These are phyloP conservation scores for Pyrgus malvae DNA, from an alignment of 2,888 invertebrate genomes.

Conservation along the genomic window DNA sequence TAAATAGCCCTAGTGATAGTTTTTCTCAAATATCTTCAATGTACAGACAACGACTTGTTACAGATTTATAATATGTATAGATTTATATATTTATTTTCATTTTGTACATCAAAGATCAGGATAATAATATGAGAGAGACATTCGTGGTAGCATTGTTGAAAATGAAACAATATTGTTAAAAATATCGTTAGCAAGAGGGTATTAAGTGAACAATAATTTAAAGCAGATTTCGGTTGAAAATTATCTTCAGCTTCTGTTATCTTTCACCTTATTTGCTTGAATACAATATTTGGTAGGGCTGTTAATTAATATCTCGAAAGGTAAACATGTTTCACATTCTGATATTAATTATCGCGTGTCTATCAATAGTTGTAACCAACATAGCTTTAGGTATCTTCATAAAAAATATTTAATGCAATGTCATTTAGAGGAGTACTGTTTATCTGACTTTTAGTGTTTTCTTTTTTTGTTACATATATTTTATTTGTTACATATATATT, in stretches of 20 bases:
- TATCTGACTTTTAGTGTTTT: neutral
- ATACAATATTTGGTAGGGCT: neutral
- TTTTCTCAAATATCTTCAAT: too few species aligned
- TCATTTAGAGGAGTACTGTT: neutral
- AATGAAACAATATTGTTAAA: neutral
- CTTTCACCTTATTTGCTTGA: slow-evolving; percentile 5
- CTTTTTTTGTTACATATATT: neutral
- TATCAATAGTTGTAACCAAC: neutral
- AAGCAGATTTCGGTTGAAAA: neutral
- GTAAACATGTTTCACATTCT: slow-evolving; percentile 3
- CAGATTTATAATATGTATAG: too few species aligned
- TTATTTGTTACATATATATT: too few species aligned
- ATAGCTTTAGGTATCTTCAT: too few species aligned
- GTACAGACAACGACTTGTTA: too few species aligned
- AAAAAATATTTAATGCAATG: neutral
- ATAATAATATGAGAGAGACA: too few species aligned
- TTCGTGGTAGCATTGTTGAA: too few species aligned
- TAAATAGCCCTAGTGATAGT: too few species aligned
- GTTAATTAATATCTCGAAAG: neutral
- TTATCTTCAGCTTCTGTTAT: slow-evolving; percentile 6
- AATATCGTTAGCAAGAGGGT: too few species aligned
- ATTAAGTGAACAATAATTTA: too few species aligned
- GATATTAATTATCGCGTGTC: neutral
- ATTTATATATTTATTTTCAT: too few species aligned
- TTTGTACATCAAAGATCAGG: too few species aligned